These are phyloP conservation scores for Chionoecetes opilio DNA, from an alignment of 1,140 invertebrate species.

Conservation along the genomic window DNA sequence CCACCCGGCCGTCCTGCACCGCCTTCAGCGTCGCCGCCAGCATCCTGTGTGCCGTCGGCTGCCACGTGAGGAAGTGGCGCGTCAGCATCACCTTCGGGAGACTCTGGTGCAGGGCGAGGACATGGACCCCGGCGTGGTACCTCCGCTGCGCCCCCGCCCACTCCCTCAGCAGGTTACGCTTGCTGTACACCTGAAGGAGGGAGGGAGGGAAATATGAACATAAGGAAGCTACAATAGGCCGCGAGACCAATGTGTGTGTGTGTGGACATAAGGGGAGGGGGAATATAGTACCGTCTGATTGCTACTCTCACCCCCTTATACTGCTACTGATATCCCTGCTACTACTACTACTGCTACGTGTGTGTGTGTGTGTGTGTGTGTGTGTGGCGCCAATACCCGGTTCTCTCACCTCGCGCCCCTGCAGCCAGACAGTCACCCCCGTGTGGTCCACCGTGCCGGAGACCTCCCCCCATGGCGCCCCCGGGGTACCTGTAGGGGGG, in stretches of 20 bases:
- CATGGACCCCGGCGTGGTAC: slow-evolving; percentile 68
- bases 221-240: too few relatives aligned
- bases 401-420: slow-evolving; percentile 58
- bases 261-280: too few relatives aligned
- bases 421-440: slow-evolving; percentile 57
- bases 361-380: slow-evolving; percentile 51
- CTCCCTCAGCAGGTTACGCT: neutral
- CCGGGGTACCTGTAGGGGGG: neutral
- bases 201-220: too few relatives aligned
- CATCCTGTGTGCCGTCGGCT: slow-evolving; percentile 67
- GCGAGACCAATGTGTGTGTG: neutral
- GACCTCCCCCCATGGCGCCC: neutral
- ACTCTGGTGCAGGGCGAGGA: slow-evolving; percentile 64
- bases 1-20: slow-evolving; percentile 60
- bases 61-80: slow-evolving; percentile 71
- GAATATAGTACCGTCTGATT: neutral
- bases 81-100: neutral
- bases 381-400: neutral
- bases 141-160: slow-evolving; percentile 22
- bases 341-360: too few relatives aligned
- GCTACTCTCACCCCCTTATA: too few relatives aligned
- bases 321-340: neutral
- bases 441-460: slow-evolving; percentile 29
- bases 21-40: slow-evolving; percentile 42
- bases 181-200: slow-evolving; percentile 44